phyloP scores from a whole-genome alignment of 2,113 vertebrate genomes.

The Tenrec ecaudatus region DNA sequence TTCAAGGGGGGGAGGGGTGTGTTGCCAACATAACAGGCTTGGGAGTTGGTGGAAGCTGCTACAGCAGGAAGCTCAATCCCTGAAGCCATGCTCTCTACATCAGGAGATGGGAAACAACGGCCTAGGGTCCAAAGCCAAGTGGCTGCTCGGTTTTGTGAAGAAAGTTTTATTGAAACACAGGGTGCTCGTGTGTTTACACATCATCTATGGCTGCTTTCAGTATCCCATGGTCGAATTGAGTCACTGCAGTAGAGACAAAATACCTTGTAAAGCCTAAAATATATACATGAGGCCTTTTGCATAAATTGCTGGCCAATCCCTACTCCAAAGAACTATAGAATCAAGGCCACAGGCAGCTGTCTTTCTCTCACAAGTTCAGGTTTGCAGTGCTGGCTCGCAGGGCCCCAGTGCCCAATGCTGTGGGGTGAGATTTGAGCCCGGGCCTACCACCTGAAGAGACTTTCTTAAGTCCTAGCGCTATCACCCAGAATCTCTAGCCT shows the following conservation, averaged over 20 bases:
- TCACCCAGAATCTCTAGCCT: background rate
- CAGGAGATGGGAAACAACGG: background rate
- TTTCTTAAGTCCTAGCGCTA: background rate
- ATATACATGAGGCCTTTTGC: background rate
- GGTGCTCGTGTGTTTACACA: background rate
- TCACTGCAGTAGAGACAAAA: background rate
- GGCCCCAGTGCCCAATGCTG: background rate
- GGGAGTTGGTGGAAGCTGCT: background rate
- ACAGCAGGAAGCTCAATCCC: background rate
- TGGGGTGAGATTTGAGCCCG: background rate
- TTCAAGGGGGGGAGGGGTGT: no score
- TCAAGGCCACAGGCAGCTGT: background rate
- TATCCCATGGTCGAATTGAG: background rate
- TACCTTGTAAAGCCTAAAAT: conserved; percentile 3
- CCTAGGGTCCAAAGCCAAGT: background rate
- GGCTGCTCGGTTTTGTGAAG: background rate
- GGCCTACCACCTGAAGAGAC: background rate
- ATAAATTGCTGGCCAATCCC: background rate
- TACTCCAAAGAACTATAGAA: background rate
- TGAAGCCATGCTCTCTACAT: background rate
- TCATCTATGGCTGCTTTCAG: background rate
- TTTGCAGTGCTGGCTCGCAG: background rate
- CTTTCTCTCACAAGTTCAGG: background rate
- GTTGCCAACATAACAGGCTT: background rate
- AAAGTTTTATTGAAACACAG: conserved; percentile 39